Conservation (phyloP, 92 coral and sea anemone genomes). For the Epizoanthus ramosus region DNA sequence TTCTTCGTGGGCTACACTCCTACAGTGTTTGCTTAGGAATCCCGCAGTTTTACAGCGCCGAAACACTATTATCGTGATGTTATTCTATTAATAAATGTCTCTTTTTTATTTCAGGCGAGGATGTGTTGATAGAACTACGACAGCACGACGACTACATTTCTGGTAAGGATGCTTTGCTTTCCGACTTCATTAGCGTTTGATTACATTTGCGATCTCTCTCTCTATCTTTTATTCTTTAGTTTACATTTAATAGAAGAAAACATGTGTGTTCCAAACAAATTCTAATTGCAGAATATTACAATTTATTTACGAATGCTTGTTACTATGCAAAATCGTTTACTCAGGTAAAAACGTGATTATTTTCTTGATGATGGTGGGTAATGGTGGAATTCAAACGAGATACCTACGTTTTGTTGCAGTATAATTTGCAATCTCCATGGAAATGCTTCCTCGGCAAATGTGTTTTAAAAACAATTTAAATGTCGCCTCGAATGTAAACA, state of each 20-base stretch:
- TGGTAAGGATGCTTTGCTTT: conserved; percentile 53
- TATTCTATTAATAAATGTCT: neutral
- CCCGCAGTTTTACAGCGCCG: neutral
- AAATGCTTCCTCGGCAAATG: too few relatives aligned
- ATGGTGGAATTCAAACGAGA: too few relatives aligned
- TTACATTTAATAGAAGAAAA: conserved; percentile 26
- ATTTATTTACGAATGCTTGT: conserved; percentile 5
- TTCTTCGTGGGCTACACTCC: conserved; percentile 24
- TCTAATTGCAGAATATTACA: conserved; percentile 24
- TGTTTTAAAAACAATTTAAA: too few relatives aligned
- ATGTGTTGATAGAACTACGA: conserved; percentile 81
- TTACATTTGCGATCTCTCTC: conserved; percentile 4
- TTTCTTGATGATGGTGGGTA: too few relatives aligned
- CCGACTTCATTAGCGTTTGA: neutral
- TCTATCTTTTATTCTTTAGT: neutral
- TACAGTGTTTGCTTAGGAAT: conserved; percentile 55
- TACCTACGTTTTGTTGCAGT: too few relatives aligned
- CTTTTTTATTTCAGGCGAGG: conserved; percentile 75
- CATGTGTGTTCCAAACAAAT: conserved; percentile 14
- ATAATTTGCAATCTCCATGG: too few relatives aligned
- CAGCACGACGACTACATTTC: conserved; percentile 98
- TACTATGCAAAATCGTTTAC: neutral
- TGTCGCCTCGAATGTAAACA: too few relatives aligned
- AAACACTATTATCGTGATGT: neutral
- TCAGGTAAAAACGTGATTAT: neutral